Evolutionary conservation across 2,797 vertebrate genomes (phyloP).

Genomic region (Philypnodon macrostomus): DNA sequence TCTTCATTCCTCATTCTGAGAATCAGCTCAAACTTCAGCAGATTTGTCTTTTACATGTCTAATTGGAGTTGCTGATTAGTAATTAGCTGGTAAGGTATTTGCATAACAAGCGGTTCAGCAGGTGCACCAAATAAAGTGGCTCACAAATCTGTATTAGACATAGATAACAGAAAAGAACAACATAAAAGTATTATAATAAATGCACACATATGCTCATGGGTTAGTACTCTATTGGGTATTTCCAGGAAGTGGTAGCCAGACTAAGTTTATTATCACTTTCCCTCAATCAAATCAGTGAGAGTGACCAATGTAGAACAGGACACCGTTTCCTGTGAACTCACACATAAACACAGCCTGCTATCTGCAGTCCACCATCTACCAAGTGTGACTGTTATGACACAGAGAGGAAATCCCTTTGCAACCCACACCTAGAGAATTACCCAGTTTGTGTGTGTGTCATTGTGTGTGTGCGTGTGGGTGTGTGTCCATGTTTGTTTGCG

Average conservation of each 20-base stretch:
- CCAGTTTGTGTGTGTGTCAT: slow-evolving; percentile 2
- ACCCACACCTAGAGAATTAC: slow-evolving; percentile 41
- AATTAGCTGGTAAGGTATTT: no score
- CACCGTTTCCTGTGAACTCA: slow-evolving; percentile 49
- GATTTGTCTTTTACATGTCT: no score
- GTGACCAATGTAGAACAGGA: slow-evolving; percentile 58
- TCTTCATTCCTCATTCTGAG: no score
- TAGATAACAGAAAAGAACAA: no score
- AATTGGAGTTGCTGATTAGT: no score
- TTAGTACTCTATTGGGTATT: slow-evolving; percentile 44
- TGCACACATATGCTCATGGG: not conserved
- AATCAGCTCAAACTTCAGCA: no score
- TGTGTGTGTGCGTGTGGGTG: slow-evolving; percentile 19
- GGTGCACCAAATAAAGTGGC: no score
- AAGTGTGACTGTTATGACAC: slow-evolving; percentile 31
- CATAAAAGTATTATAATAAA: not conserved
- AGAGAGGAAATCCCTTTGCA: slow-evolving; percentile 57
- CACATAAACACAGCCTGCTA: slow-evolving; percentile 17
- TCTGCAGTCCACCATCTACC: slow-evolving; percentile 33
- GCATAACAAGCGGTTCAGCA: no score
- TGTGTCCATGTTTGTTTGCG: slow-evolving; percentile 28
- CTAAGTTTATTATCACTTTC: slow-evolving; percentile 65
- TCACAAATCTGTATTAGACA: no score
- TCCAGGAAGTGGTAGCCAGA: slow-evolving; percentile 64
- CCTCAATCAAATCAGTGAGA: slow-evolving; percentile 69